A percentile compares a stretch with the other conserved stretches of the same genome.
Conservation (phyloP, 2,113 vertebrate genomes). For the Nothocercus julius region DNA sequence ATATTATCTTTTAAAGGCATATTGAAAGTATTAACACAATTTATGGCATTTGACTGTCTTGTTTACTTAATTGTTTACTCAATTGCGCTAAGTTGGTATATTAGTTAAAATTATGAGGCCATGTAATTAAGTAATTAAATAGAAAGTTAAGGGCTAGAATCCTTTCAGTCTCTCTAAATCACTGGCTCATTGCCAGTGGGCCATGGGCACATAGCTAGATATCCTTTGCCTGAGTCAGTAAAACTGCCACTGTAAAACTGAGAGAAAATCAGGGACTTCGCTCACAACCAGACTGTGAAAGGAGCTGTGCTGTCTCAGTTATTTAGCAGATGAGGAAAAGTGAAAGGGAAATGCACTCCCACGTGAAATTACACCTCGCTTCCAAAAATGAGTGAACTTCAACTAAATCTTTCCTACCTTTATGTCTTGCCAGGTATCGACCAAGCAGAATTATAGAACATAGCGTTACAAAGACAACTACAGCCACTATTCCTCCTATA, state of each 20-base stretch:
- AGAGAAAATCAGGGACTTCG: background rate
- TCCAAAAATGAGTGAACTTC: background rate
- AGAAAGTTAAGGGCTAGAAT: background rate
- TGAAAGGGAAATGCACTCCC: rapidly evolving
- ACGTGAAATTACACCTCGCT: background rate
- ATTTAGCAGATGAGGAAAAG: background rate
- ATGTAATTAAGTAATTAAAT: background rate
- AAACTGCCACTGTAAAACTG: background rate
- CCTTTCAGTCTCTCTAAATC: background rate
- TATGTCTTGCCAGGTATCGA: conserved; percentile 99
- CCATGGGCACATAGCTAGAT: background rate
- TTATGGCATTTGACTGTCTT: background rate
- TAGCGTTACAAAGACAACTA: conserved; percentile 97
- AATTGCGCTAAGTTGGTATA: background rate
- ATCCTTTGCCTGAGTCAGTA: conserved; percentile 16
- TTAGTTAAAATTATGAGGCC: background rate
- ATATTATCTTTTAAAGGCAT: background rate
- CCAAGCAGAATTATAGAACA: conserved; percentile 99
- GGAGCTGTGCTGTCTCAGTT: background rate
- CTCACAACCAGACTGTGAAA: background rate
- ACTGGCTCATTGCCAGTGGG: background rate
- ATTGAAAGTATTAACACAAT: background rate
- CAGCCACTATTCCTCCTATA: conserved; percentile 98
- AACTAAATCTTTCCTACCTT: conserved; percentile 84
- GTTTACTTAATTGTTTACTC: background rate